Conservation (phyloP, 2,888 invertebrate species). For the Lottia scabra region DNA sequence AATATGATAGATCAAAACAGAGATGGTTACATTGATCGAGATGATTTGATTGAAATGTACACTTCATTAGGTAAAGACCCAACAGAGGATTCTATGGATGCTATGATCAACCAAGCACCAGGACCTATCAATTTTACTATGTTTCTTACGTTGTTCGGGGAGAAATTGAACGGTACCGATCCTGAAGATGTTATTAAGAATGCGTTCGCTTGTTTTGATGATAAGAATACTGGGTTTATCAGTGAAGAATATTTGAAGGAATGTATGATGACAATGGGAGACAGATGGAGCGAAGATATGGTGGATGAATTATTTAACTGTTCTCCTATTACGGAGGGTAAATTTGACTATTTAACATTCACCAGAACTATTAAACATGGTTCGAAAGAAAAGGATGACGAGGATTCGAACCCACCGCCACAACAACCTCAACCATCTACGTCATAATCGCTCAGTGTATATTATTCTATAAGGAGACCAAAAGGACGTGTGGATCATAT, state of each 20-base stretch:
- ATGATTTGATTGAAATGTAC: slow-evolving; percentile 64
- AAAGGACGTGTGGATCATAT: background rate
- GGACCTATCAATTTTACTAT: slow-evolving; percentile 69
- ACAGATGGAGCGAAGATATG: slow-evolving; percentile 68
- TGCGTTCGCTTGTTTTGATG: slow-evolving; percentile 67
- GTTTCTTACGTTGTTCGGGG: slow-evolving; percentile 68
- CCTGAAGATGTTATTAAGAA: slow-evolving; percentile 67
- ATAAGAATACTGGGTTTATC: slow-evolving; percentile 49
- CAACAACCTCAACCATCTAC: background rate
- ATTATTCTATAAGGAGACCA: too few species aligned
- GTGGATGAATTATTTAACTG: slow-evolving; percentile 67
- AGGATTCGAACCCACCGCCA: slow-evolving; percentile 21
- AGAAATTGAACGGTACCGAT: slow-evolving; percentile 67
- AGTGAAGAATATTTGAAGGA: slow-evolving; percentile 62
- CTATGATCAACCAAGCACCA: slow-evolving; percentile 66
- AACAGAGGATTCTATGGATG: slow-evolving; percentile 61
- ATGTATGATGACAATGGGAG: slow-evolving; percentile 67
- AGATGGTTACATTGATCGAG: slow-evolving; percentile 67
- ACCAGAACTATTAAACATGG: slow-evolving; percentile 66
- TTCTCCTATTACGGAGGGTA: slow-evolving; percentile 61
- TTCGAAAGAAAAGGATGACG: slow-evolving; percentile 60
- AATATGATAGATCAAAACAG: slow-evolving; percentile 68
- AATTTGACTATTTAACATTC: slow-evolving; percentile 65
- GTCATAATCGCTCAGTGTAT: background rate
- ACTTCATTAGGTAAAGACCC: slow-evolving; percentile 68